A percentile compares a stretch with the other conserved stretches of the same genome.
phyloP scores from a whole-genome alignment of 2,797 vertebrate species.

The Enteromius mattozi region DNA sequence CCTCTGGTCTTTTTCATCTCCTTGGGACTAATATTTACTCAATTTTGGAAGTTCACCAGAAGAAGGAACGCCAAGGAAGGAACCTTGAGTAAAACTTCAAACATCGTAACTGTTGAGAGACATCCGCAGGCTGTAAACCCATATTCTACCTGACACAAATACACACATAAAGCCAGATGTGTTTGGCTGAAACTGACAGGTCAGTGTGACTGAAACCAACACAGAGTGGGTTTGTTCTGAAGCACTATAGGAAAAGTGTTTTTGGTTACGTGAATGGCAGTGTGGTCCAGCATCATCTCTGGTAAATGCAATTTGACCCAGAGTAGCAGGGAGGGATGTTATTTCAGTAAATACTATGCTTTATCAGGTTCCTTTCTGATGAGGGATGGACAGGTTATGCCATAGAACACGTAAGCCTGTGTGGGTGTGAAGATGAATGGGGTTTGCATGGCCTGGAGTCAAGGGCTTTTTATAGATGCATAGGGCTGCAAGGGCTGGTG shows the following conservation, averaged over 20 bases:
- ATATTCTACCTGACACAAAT: conserved; percentile 40
- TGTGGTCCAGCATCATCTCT: conserved; percentile 31
- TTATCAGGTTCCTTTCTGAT: conserved; percentile 50
- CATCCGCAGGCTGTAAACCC: conserved; percentile 29
- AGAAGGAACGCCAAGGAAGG: conserved; percentile 27
- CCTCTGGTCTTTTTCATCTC: conserved; percentile 49
- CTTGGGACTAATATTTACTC: conserved; percentile 55
- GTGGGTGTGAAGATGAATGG: conserved; percentile 62
- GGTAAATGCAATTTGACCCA: conserved; percentile 20
- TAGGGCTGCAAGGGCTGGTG: conserved; percentile 12
- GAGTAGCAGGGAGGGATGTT: conserved; percentile 1
- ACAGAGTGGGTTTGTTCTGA: conserved; percentile 22
- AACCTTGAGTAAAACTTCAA: conserved; percentile 35
- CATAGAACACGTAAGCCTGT: conserved; percentile 25
- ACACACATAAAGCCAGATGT: conserved; percentile 18
- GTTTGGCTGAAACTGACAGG: conserved; percentile 23
- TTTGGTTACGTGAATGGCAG: conserved; percentile 32
- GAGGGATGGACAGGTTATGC: conserved; percentile 26
- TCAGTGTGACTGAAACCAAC: conserved; percentile 39
- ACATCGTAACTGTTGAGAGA: conserved; percentile 20
- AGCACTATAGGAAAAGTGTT: conserved; percentile 7
- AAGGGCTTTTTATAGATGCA: conserved; percentile 56
- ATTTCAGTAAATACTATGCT: conserved; percentile 39
- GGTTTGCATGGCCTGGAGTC: conserved; percentile 51
- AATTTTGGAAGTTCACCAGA: conserved; percentile 32